Evolutionary conservation across 2,113 vertebrate species (phyloP), one percentile per base, ranked within the genome.

Genomic region (Chaenogobius annularis): DNA sequence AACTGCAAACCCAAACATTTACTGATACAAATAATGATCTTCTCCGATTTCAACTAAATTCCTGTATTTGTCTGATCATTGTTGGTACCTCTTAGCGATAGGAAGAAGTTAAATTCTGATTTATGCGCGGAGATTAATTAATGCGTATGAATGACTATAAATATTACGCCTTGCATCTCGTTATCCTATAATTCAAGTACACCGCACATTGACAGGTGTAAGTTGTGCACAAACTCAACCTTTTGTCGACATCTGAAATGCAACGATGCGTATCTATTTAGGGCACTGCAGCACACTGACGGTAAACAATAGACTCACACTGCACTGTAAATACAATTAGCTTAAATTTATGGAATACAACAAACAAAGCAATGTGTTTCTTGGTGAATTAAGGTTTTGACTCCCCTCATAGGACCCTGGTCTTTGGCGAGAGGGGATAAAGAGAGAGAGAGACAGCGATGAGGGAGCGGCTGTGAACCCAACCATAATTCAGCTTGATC

Each of bases 291-390:
- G 77, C 70, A 65, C 73, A 77, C 0, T 55, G 72, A 69, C 78
- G 79, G 68, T 68, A 68, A 62, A 74, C 73, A 50, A 56, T 4
- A 35, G 23, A 17, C 2, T 2, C 44, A 66, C 55, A 65, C 77
- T 46, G 26, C 31, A 77, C 58, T 66, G 81, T 64, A 74, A 79
- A 84, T 72, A 80, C 75, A 78, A 74, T 76, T 75, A 78, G n/a
- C 66, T 46, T 9, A 14, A 47, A 72, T 87, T 70, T 81, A 67
- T 35, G 35, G 73, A 73, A 85, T 78, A 54, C 7, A 54, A 10
- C 50, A 9, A 54, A 52, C 22, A 78, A 83, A 81, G 71, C 70
- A 4, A 46, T 0, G 31, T 54, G 72, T 72, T 78, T 82, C 55
- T 71, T 48, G 48, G 48, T 73, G 20, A 72, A 73, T 83, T 70